A percentile compares a stretch with the other conserved stretches of the same genome.
Evolutionary conservation across 2,888 invertebrate genomes (phyloP).

Genomic region (Drosophila kanekoi): DNA sequence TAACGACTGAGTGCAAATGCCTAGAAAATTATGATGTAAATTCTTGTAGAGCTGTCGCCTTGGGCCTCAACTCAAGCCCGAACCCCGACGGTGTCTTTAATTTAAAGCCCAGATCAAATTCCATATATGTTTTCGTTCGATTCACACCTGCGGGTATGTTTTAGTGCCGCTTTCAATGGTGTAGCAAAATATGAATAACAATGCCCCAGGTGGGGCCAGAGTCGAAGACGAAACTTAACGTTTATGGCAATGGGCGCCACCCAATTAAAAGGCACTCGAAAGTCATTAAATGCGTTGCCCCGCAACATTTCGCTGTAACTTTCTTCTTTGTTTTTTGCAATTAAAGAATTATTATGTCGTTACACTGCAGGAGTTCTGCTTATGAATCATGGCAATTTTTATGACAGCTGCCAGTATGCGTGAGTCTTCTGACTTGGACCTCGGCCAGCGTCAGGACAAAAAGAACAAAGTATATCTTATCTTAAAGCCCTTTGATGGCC

Average conservation of each 20-base stretch:
- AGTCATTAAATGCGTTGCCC: slow-evolving; percentile 65
- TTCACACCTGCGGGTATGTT: slow-evolving; percentile 14
- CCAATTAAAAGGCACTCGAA: slow-evolving; percentile 78
- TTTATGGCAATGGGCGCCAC: slow-evolving; percentile 71
- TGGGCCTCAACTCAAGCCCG: slow-evolving; percentile 5
- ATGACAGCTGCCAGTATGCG: slow-evolving; percentile 61
- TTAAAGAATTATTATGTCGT: slow-evolving; percentile 81
- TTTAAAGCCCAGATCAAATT: slow-evolving; percentile 32
- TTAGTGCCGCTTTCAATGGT: slow-evolving; percentile 52
- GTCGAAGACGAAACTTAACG: slow-evolving; percentile 2
- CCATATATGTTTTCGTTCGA: neutral
- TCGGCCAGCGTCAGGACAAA: no score
- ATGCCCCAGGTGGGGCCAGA: slow-evolving; percentile 43
- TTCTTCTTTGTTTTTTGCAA: slow-evolving; percentile 53
- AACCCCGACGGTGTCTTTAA: slow-evolving; percentile 1
- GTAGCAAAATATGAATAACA: slow-evolving; percentile 65
- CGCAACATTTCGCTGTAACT: slow-evolving; percentile 21
- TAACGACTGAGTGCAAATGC: slow-evolving; percentile 40
- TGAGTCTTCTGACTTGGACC: slow-evolving; percentile 62
- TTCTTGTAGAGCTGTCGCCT: slow-evolving; percentile 24
- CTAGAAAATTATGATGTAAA: slow-evolving; percentile 73
- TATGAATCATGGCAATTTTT: slow-evolving; percentile 70
- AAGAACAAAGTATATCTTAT: neutral
- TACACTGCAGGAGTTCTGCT: slow-evolving; percentile 59
- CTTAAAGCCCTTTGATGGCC: slow-evolving; percentile 16